phyloP scores from a whole-genome alignment of 1,140 invertebrate species.

The Heliconius nattereri region DNA sequence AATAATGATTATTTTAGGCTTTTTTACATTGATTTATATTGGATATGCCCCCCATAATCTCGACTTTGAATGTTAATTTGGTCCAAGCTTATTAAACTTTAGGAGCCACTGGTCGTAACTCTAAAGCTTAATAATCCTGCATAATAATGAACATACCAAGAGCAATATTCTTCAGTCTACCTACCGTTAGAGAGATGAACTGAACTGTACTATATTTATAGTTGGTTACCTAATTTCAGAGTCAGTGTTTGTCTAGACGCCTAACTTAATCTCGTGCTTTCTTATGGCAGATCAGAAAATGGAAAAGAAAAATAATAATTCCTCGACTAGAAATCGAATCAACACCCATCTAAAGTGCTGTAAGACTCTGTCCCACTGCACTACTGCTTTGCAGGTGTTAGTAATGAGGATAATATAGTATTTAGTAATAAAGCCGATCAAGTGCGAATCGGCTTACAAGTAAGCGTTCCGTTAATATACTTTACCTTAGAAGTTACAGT shows the following conservation, averaged over 20 bases:
- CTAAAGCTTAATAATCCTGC: not conserved
- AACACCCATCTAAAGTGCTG: too few species aligned
- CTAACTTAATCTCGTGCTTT: too few species aligned
- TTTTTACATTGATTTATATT: too few species aligned
- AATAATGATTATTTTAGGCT: too few species aligned
- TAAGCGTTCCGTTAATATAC: not conserved
- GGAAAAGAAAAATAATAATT: too few species aligned
- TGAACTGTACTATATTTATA: not conserved
- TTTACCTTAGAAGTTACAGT: not conserved
- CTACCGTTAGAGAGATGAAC: not conserved
- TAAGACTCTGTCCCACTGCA: too few species aligned
- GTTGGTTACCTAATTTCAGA: too few species aligned
- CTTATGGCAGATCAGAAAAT: too few species aligned
- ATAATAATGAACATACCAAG: not conserved
- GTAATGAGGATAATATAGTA: not conserved
- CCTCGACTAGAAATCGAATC: too few species aligned
- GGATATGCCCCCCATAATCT: too few species aligned
- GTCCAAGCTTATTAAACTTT: not conserved
- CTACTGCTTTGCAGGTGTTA: not conserved
- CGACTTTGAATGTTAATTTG: not conserved
- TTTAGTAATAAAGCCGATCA: slow-evolving; percentile 2
- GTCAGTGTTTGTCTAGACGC: too few species aligned
- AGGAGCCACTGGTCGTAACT: not conserved
- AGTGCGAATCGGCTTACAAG: not conserved
- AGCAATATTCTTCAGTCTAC: not conserved